Conservation (phyloP, 2,888 invertebrate genomes). For the Nysson spinosus region DNA sequence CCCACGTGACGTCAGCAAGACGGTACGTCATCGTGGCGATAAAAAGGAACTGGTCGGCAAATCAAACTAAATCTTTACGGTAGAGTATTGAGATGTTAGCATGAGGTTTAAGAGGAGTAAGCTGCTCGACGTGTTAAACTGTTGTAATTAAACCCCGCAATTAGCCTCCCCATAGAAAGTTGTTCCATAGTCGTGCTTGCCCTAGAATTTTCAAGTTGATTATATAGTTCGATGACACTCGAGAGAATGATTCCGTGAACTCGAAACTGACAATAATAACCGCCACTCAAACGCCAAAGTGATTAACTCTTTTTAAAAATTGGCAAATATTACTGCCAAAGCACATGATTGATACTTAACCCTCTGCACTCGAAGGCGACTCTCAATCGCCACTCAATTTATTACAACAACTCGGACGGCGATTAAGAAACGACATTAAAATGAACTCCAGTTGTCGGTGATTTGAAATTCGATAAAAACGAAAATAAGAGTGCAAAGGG, state of each 20-base stretch:
- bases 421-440: too few species aligned
- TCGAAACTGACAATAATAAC: not conserved
- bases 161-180: slow-evolving; percentile 54
- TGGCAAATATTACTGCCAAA: not conserved
- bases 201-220: slow-evolving; percentile 48
- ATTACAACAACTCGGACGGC: too few species aligned
- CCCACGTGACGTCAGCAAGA: too few species aligned
- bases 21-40: too few species aligned
- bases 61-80: slow-evolving; percentile 29
- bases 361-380: too few species aligned
- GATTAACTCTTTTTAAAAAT: not conserved
- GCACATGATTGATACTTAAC: not conserved
- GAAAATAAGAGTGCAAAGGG: too few species aligned
- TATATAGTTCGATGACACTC: slow-evolving; percentile 16
- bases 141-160: slow-evolving; percentile 54
- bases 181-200: slow-evolving; percentile 57
- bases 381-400: too few species aligned
- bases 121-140: slow-evolving; percentile 66
- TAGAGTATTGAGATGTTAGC: slow-evolving; percentile 57
- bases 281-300: not conserved
- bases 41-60: slow-evolving; percentile 39
- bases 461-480: too few species aligned
- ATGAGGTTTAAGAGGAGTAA: slow-evolving; percentile 62
- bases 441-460: too few species aligned
- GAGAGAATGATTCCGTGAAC: slow-evolving; percentile 37